phyloP scores from a whole-genome alignment of 2,797 vertebrate species.

The Esox lucius region DNA sequence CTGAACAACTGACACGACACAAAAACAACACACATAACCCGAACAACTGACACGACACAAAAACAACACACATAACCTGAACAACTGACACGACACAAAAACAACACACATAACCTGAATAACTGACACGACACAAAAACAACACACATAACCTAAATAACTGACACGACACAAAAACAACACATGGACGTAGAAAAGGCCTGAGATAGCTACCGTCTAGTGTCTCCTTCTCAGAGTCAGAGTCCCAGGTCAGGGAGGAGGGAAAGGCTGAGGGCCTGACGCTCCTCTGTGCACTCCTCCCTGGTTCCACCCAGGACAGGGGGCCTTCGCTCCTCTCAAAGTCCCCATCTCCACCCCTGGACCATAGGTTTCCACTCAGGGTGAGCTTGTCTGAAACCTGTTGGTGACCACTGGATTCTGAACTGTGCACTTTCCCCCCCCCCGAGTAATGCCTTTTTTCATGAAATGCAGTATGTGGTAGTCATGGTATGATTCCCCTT shows the following conservation, averaged over 20 bases:
- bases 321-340: constrained; percentile 38
- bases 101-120: not conserved
- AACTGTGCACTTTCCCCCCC: not conserved
- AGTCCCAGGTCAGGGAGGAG: constrained; percentile 81
- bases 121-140: not conserved
- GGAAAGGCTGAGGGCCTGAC: constrained; percentile 74
- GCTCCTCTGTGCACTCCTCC: constrained; percentile 62
- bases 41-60: not conserved
- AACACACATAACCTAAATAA: not conserved
- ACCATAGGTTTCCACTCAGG: constrained; percentile 42
- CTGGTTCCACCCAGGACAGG: constrained; percentile 47
- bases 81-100: not conserved
- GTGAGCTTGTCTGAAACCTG: constrained; percentile 61
- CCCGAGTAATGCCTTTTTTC: not conserved
- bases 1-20: not conserved
- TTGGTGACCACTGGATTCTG: not conserved
- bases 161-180: not conserved
- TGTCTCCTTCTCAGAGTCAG: constrained; percentile 79
- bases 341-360: constrained; percentile 45
- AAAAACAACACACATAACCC: not conserved
- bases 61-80: not conserved
- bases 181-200: not conserved
- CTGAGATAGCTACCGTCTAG: constrained; percentile 68
- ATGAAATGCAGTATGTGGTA: not conserved
- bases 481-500: not conserved